A percentile compares a stretch with the other conserved stretches of the same genome.
These are phyloP conservation scores for Barypeithes pellucidus DNA, from an alignment of 2,888 invertebrate genomes.

Conservation along the genomic window DNA sequence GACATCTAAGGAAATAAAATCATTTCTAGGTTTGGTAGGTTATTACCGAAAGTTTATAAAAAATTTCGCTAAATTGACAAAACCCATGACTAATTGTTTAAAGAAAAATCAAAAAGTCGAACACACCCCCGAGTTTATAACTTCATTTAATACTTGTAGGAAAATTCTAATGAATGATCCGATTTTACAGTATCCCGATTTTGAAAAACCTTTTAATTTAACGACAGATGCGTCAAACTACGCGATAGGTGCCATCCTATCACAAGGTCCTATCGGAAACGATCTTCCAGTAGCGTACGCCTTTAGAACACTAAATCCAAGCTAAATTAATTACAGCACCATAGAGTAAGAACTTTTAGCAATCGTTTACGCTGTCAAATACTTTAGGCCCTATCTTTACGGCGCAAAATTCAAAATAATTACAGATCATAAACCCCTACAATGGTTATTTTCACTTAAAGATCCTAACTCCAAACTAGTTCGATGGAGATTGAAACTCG, in stretches of 20 bases:
- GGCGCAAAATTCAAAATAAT: constrained; percentile 28
- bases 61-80: constrained; percentile 41
- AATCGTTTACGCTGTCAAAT: constrained; percentile 39
- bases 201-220: constrained; percentile 54
- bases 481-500: constrained; percentile 47
- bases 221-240: constrained; percentile 54
- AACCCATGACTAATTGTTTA: constrained; percentile 42
- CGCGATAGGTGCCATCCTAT: constrained; percentile 41
- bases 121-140: constrained; percentile 39
- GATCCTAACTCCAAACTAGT: constrained; percentile 51
- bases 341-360: constrained; percentile 22
- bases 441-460: constrained; percentile 49
- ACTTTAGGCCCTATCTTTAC: constrained; percentile 48
- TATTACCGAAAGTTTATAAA: constrained; percentile 40
- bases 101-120: constrained; percentile 47
- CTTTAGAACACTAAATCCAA: constrained; percentile 35
- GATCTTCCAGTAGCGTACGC: constrained; percentile 49
- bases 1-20: constrained; percentile 45
- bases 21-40: constrained; percentile 45
- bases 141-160: constrained; percentile 47
- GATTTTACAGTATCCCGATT: constrained; percentile 54
- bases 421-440: constrained; percentile 49
- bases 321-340: constrained; percentile 33
- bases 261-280: constrained; percentile 44
- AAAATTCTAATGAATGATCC: constrained; percentile 48